A percentile compares a stretch with the other conserved stretches of the same genome.
Evolutionary conservation across 92 coral and sea anemone species (phyloP).

Genomic region (Porites cylindrica): DNA sequence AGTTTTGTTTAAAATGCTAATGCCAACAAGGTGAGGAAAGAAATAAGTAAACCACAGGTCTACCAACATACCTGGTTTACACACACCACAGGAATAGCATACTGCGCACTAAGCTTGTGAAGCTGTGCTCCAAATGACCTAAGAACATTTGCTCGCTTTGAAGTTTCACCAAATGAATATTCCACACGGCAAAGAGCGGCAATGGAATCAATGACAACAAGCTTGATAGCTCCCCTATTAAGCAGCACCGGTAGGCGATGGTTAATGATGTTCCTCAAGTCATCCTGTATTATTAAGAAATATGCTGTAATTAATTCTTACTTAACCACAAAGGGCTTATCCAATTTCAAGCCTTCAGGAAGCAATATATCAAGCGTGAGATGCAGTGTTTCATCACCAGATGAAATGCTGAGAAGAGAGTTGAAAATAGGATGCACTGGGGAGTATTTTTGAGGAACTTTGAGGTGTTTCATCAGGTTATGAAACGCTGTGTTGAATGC

Average conservation of each 20-base stretch:
- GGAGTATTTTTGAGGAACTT: too few relatives aligned
- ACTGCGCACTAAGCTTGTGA: constrained; percentile 73
- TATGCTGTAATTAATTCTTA: too few relatives aligned
- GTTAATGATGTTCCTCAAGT: constrained; percentile 71
- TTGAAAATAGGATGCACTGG: too few relatives aligned
- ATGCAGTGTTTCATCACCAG: too few relatives aligned
- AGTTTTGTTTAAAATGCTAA: too few relatives aligned
- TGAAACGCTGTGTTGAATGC: too few relatives aligned
- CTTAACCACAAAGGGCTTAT: too few relatives aligned
- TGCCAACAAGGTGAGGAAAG: constrained; percentile 42
- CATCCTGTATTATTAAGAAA: constrained; percentile 55
- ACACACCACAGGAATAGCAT: constrained; percentile 83
- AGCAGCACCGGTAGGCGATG: constrained; percentile 83
- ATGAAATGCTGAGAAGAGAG: too few relatives aligned
- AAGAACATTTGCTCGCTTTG: constrained; percentile 82
- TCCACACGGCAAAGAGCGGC: constrained; percentile 96
- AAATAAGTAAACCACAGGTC: background rate
- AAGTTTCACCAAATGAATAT: constrained; percentile 78
- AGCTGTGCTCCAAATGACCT: constrained; percentile 94
- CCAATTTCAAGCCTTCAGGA: too few relatives aligned
- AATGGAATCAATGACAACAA: constrained; percentile 88
- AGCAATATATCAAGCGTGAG: too few relatives aligned
- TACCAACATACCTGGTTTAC: constrained; percentile 86
- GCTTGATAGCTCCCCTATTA: constrained; percentile 73
- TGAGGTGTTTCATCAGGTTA: too few relatives aligned